Conservation (phyloP, 2,888 invertebrate species). For the Matsumyia berberina region DNA sequence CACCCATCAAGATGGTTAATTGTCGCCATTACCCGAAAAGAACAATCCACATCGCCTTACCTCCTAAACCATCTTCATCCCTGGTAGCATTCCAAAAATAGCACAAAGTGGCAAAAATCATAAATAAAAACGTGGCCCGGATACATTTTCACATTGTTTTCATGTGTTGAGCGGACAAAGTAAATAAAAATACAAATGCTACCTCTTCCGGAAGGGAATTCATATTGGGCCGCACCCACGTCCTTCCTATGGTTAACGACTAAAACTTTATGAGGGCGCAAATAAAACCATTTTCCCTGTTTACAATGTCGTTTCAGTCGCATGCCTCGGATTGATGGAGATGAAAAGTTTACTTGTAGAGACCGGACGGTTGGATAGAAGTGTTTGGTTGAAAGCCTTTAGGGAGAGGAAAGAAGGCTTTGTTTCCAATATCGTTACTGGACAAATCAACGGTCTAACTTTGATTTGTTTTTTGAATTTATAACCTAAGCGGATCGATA, state of each 20-base stretch:
- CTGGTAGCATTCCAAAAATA: slow-evolving; percentile 2
- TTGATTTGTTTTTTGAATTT: background rate
- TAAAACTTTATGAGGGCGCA: background rate
- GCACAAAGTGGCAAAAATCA: background rate
- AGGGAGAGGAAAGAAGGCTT: background rate
- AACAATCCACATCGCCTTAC: too few species aligned
- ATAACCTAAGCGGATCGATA: background rate
- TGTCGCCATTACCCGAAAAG: too few species aligned
- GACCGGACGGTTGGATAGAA: too few species aligned
- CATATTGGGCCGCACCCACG: slow-evolving; percentile 8
- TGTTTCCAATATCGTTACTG: background rate
- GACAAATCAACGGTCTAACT: background rate
- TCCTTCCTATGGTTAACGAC: background rate
- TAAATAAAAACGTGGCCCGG: background rate
- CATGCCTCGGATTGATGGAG: background rate
- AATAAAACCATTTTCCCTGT: background rate
- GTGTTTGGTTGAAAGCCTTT: background rate
- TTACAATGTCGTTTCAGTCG: background rate
- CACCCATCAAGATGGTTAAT: too few species aligned
- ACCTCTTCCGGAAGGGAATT: background rate
- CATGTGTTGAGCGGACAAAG: background rate
- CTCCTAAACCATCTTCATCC: too few species aligned
- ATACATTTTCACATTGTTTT: background rate
- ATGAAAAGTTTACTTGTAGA: background rate
- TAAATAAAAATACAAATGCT: slow-evolving; percentile 6